Conservation (phyloP, 1,140 invertebrate species). For the Scaptomyza graminum region DNA sequence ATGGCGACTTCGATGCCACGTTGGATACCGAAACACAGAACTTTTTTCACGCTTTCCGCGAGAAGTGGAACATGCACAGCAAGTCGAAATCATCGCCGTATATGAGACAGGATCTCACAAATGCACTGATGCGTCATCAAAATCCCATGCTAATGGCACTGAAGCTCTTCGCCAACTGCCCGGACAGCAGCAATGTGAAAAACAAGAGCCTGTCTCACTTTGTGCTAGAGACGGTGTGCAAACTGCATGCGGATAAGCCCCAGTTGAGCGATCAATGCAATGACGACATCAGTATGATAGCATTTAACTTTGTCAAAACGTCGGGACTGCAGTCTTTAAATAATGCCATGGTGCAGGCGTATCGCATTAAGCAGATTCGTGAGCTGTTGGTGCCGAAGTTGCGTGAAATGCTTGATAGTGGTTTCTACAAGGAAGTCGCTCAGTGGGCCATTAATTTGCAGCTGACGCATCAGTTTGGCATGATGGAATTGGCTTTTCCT, state of each 20-base stretch:
- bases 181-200: conserved; percentile 86
- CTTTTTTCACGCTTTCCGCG: conserved; percentile 71
- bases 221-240: conserved; percentile 87
- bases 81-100: conserved; percentile 84
- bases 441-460: conserved; percentile 71
- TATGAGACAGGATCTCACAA: conserved; percentile 83
- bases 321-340: conserved; percentile 85
- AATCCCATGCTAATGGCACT: conserved; percentile 86
- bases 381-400: conserved; percentile 85
- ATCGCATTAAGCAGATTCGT: conserved; percentile 85
- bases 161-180: conserved; percentile 85
- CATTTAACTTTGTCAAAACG: conserved; percentile 86
- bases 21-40: conserved; percentile 54
- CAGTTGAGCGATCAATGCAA: conserved; percentile 69
- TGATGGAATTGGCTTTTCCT: conserved; percentile 88
- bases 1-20: conserved; percentile 75
- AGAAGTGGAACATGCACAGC: conserved; percentile 85
- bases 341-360: conserved; percentile 85
- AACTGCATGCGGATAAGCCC: conserved; percentile 72
- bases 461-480: conserved; percentile 84
- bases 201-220: conserved; percentile 85
- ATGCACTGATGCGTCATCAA: conserved; percentile 84
- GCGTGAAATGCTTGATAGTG: conserved; percentile 84
- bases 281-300: conserved; percentile 86
- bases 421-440: conserved; percentile 86